A percentile compares a stretch with the other conserved stretches of the same genome.
Evolutionary conservation across 2,888 invertebrate genomes (phyloP).

Genomic region (Phengaris alcon): DNA sequence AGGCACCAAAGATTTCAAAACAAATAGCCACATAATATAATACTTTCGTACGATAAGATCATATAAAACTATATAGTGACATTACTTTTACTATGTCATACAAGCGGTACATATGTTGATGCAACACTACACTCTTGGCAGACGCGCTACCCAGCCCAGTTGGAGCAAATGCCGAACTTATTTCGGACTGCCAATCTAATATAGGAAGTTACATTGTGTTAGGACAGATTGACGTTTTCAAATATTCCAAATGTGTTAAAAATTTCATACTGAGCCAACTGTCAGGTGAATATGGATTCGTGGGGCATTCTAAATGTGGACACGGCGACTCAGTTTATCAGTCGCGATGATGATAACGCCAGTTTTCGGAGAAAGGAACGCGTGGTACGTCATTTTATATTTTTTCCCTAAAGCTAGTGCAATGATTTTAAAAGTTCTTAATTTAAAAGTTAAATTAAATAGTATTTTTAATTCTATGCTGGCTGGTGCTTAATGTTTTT

Average conservation of each 20-base stretch:
- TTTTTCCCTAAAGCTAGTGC: background rate
- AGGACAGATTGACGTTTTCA: constrained; percentile 54
- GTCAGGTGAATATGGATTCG: constrained; percentile 79
- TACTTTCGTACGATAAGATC: constrained; percentile 28
- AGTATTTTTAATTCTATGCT: background rate
- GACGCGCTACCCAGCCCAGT: constrained; percentile 63
- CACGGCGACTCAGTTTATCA: constrained; percentile 78
- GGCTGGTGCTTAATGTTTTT: background rate
- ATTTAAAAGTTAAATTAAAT: too few species aligned
- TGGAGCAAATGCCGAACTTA: constrained; percentile 78
- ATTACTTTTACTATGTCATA: constrained; percentile 28
- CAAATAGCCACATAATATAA: too few species aligned
- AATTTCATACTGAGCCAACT: constrained; percentile 40
- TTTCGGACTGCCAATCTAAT: constrained; percentile 75
- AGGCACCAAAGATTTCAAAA: too few species aligned
- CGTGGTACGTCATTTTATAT: constrained; percentile 49
- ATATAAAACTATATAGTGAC: background rate
- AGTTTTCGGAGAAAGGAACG: constrained; percentile 73
- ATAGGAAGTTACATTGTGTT: constrained; percentile 37
- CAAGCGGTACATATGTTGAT: constrained; percentile 47
- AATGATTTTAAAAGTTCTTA: background rate
- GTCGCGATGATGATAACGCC: constrained; percentile 81
- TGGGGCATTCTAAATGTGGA: constrained; percentile 85
- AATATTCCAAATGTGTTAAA: constrained; percentile 41
- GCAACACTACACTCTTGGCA: constrained; percentile 76